Percentiles rank a stretch among this genome's conserved stretches.
These are phyloP conservation scores for Canis aureus DNA, from an alignment of 2,113 vertebrate genomes.

Conservation along the genomic window DNA sequence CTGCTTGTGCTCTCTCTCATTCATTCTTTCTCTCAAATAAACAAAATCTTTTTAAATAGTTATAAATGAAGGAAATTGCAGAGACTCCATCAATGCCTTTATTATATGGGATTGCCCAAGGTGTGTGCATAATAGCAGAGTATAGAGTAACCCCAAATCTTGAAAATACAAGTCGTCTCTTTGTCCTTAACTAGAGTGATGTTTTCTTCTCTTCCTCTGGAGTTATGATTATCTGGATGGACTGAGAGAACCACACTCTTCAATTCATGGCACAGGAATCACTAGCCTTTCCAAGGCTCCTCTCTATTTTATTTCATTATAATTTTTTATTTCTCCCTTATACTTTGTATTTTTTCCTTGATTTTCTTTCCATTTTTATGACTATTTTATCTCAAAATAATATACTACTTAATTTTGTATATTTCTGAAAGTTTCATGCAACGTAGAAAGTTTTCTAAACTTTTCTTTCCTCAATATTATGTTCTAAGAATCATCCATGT, in stretches of 20 bases:
- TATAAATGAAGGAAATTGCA: neutral
- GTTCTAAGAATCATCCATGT: neutral
- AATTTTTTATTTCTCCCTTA: neutral
- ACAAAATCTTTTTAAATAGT: no score
- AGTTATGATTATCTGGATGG: neutral
- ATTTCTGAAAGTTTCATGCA: neutral
- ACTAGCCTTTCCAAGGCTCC: fast-evolving
- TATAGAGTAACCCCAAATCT: neutral
- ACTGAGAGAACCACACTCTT: neutral
- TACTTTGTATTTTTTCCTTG: neutral
- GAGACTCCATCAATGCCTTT: neutral
- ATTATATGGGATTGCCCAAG: neutral
- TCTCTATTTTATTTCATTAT: neutral
- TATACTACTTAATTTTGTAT: neutral
- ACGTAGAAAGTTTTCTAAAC: neutral
- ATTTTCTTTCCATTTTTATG: neutral
- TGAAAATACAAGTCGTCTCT: neutral
- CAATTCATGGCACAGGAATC: neutral
- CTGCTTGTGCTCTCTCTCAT: no score
- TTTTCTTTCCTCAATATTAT: neutral
- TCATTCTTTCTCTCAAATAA: no score
- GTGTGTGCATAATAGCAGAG: neutral
- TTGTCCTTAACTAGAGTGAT: neutral
- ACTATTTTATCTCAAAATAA: slow-evolving; percentile 18
- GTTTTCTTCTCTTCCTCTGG: neutral